A percentile compares a stretch with the other conserved stretches of the same genome.
Conservation (phyloP, 2,113 vertebrate species). For the Xenopus laevis region DNA sequence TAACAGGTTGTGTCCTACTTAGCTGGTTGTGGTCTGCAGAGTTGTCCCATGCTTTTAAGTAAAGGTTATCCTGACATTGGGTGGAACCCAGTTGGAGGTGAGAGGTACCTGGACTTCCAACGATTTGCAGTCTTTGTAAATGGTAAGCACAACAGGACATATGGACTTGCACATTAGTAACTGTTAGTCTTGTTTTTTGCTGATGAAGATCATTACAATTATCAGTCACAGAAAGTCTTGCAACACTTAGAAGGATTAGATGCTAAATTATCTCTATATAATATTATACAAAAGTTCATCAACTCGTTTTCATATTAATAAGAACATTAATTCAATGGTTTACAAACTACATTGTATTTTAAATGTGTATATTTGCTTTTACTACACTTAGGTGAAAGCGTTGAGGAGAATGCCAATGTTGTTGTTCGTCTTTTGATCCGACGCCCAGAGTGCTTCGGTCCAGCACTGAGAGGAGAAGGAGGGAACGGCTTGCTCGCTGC, state of each 20-base stretch:
- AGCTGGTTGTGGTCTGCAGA: conserved; percentile 84
- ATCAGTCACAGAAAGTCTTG: too few relatives aligned
- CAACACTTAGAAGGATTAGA: too few relatives aligned
- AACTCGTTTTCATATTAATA: too few relatives aligned
- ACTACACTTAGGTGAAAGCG: conserved; percentile 77
- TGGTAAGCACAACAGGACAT: conserved; percentile 59
- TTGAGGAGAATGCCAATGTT: conserved; percentile 90
- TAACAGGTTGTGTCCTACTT: conserved; percentile 82
- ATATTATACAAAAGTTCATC: too few relatives aligned
- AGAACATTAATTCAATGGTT: too few relatives aligned
- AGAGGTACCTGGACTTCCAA: conserved; percentile 86
- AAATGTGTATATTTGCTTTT: not conserved
- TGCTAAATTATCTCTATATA: too few relatives aligned
- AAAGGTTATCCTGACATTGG: conserved; percentile 90
- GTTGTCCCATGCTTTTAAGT: conserved; percentile 83
- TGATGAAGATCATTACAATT: too few relatives aligned
- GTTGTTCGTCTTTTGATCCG: conserved; percentile 88
- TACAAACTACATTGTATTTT: too few relatives aligned
- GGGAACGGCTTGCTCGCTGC: conserved; percentile 84
- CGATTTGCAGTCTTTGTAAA: conserved; percentile 92
- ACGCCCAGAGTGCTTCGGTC: conserved; percentile 88
- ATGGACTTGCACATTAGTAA: too few relatives aligned
- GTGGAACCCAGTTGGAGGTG: conserved; percentile 86
- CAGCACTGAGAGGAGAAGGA: conserved; percentile 84
- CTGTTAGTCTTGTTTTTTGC: too few relatives aligned